Percentiles rank a stretch among this genome's conserved stretches.
Evolutionary conservation across 2,797 vertebrate genomes (phyloP).

Genomic region (Apogon talboti): DNA sequence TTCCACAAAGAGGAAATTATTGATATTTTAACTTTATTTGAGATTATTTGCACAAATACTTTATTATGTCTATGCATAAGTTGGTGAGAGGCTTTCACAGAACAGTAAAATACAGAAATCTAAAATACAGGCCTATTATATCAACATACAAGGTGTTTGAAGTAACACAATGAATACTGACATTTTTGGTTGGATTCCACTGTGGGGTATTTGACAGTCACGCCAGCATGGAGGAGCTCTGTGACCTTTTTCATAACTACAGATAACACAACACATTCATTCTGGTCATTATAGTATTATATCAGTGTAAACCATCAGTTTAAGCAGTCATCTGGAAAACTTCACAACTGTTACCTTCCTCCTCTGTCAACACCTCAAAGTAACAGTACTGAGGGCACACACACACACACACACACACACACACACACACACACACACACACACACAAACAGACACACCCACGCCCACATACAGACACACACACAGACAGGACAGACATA

Average conservation of each 20-base stretch:
- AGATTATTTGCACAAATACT: too few species aligned
- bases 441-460: too few species aligned
- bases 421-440: constrained; percentile 9
- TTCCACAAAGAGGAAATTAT: too few species aligned
- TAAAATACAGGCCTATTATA: too few species aligned
- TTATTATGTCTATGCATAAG: too few species aligned
- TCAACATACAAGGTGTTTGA: too few species aligned
- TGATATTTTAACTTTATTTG: too few species aligned
- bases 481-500: constrained; percentile 27
- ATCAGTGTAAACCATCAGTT: constrained; percentile 63
- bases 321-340: constrained; percentile 65
- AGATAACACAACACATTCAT: constrained; percentile 12
- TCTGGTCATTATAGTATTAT: constrained; percentile 46
- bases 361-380: constrained; percentile 63
- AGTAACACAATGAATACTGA: too few species aligned
- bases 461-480: background rate
- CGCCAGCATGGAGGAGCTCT: background rate
- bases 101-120: too few species aligned
- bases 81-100: too few species aligned
- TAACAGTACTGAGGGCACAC: constrained; percentile 42
- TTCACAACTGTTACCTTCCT: constrained; percentile 70
- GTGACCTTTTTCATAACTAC: constrained; percentile 15
- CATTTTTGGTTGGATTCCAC: background rate
- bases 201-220: background rate
- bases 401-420: constrained; percentile 14